phyloP scores from a whole-genome alignment of 2,797 vertebrate species.

The Poliocrania exsul region DNA sequence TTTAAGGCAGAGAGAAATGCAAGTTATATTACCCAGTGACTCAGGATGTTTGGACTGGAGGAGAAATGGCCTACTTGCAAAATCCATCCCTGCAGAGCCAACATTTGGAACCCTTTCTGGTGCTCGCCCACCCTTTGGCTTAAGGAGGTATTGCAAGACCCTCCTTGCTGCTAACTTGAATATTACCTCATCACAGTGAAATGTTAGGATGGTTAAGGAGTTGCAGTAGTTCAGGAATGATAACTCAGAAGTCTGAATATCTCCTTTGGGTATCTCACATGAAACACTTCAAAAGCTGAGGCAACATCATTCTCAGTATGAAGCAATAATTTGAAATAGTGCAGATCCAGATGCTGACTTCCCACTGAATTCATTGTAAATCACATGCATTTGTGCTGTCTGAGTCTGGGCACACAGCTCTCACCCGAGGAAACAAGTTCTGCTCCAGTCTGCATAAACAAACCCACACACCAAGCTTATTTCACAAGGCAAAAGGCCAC shows the following conservation, averaged over 20 bases:
- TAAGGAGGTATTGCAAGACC: neutral
- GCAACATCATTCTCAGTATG: conserved; percentile 28
- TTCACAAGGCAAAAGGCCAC: neutral
- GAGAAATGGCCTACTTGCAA: neutral
- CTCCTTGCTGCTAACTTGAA: neutral
- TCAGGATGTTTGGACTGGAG: neutral
- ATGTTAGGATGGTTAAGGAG: neutral
- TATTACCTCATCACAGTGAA: neutral
- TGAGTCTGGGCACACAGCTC: conserved; percentile 27
- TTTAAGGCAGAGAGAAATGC: neutral
- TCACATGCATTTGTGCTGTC: conserved; percentile 48
- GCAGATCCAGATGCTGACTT: conserved; percentile 58
- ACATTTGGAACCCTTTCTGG: neutral
- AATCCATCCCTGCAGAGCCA: neutral
- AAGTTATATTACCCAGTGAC: neutral
- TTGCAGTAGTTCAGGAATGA: neutral
- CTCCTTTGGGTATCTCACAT: conserved; percentile 34
- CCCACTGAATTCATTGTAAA: conserved; percentile 54
- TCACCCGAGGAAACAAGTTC: neutral
- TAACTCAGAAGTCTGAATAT: conserved; percentile 23
- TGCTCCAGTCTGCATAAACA: conserved; percentile 17
- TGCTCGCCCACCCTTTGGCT: neutral
- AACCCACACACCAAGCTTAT: conserved; percentile 25
- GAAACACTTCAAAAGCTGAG: conserved; percentile 13
- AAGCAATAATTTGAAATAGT: conserved; percentile 59